Evolutionary conservation across 2,797 vertebrate species (phyloP).

Genomic region (Urocyon cinereoargenteus): DNA sequence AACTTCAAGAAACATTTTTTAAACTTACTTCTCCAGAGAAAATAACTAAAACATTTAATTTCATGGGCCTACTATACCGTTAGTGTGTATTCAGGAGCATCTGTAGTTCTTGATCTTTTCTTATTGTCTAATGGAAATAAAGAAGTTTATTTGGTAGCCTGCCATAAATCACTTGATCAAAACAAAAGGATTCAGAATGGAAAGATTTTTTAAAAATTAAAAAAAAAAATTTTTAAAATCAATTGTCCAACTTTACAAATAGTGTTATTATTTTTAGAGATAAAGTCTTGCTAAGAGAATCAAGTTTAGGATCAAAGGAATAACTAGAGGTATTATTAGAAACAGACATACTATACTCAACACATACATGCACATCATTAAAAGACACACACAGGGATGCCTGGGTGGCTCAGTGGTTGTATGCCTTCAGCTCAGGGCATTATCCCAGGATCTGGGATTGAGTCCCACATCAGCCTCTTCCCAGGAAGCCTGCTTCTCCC

Average conservation of each 20-base stretch:
- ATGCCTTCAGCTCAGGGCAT: too few relatives aligned
- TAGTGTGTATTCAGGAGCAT: background rate
- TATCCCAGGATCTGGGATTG: too few relatives aligned
- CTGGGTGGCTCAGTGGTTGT: too few relatives aligned
- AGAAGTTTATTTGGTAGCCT: background rate
- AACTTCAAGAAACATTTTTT: background rate
- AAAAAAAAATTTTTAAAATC: background rate
- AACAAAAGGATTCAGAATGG: conserved; percentile 18
- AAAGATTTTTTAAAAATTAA: background rate
- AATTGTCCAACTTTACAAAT: conserved; percentile 45
- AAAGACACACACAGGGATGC: background rate
- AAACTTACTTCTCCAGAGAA: conserved; percentile 34
- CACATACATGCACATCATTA: background rate
- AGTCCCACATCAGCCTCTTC: too few relatives aligned
- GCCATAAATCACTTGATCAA: conserved; percentile 1
- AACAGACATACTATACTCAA: background rate
- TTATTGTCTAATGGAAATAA: conserved; percentile 41
- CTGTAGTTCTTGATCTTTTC: conserved; percentile 15
- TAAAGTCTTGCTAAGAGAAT: conserved; percentile 6
- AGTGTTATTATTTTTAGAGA: conserved; percentile 57
- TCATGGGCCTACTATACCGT: background rate
- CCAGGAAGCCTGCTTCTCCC: too few relatives aligned
- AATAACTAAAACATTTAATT: background rate
- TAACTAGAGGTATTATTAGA: background rate
- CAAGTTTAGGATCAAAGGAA: conserved; percentile 38